These are phyloP conservation scores for Epinotia bilunana DNA, from an alignment of 2,888 invertebrate genomes.

Conservation along the genomic window DNA sequence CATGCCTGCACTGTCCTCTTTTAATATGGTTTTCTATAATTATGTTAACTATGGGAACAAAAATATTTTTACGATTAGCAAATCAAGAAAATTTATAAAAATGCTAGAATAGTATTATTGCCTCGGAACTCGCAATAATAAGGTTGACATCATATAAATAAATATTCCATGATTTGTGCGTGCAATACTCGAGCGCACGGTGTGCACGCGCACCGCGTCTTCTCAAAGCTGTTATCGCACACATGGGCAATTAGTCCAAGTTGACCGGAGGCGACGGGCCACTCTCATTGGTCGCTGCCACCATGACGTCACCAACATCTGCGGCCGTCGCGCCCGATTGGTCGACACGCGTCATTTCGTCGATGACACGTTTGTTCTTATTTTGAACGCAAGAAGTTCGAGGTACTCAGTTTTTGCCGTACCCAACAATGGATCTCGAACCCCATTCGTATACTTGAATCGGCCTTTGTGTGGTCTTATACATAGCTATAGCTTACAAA, in stretches of 20 bases:
- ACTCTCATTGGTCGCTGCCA: slow-evolving; percentile 74
- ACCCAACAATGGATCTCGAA: slow-evolving; percentile 66
- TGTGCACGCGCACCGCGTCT: slow-evolving; percentile 70
- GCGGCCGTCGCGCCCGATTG: slow-evolving; percentile 83
- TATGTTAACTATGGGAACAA: not conserved
- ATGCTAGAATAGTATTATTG: not conserved
- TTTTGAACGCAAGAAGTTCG: slow-evolving; percentile 78
- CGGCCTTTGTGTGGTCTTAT: slow-evolving; percentile 63
- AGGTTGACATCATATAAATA: slow-evolving; percentile 23
- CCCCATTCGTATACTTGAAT: slow-evolving; percentile 53
- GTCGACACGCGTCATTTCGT: slow-evolving; percentile 84
- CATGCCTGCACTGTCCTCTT: not conserved
- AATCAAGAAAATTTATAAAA: not conserved
- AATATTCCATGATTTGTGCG: slow-evolving; percentile 43
- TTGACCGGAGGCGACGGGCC: slow-evolving; percentile 82
- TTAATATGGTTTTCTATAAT: not conserved
- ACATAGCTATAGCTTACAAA: slow-evolving; percentile 51
- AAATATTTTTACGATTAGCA: not conserved
- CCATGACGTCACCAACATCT: slow-evolving; percentile 80
- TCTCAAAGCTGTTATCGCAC: slow-evolving; percentile 81
- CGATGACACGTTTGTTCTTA: slow-evolving; percentile 85
- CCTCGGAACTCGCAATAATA: not conserved
- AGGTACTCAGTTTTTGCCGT: slow-evolving; percentile 76
- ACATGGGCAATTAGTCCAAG: slow-evolving; percentile 84
- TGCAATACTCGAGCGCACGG: slow-evolving; percentile 48